Conservation (phyloP, 1,140 invertebrate genomes). For the Metaphire vulgaris region DNA sequence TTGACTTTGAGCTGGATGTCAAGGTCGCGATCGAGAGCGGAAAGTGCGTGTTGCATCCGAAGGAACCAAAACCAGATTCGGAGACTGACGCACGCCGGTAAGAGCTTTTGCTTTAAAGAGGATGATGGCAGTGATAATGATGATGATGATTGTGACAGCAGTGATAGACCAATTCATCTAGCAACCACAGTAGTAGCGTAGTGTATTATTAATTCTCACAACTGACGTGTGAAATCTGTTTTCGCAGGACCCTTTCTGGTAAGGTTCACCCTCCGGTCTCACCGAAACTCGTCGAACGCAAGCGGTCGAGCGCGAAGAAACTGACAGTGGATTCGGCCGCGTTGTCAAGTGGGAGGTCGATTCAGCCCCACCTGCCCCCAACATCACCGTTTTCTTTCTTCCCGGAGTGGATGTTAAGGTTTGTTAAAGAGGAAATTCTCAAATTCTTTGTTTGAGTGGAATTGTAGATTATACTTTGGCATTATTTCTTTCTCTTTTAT, state of each 20-base stretch:
- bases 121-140: no score
- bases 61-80: slow-evolving; percentile 56
- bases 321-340: slow-evolving; percentile 5
- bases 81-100: slow-evolving; percentile 3
- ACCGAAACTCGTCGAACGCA: slow-evolving; percentile 17
- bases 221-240: no score
- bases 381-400: slow-evolving; percentile 78
- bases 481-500: no score
- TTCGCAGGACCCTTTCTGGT: no score
- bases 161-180: no score
- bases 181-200: no score
- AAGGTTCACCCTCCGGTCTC: neutral
- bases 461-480: no score
- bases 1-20: slow-evolving; percentile 92
- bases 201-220: no score
- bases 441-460: no score
- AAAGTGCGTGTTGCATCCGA: slow-evolving; percentile 91
- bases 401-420: slow-evolving; percentile 90
- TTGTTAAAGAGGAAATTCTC: no score
- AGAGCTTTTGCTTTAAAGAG: no score
- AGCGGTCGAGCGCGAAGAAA: slow-evolving; percentile 19
- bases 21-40: slow-evolving; percentile 94
- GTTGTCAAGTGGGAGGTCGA: neutral
- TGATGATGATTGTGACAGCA: no score
- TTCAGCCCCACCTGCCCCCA: neutral